Base-by-base conservation (phyloP, 2,113 vertebrate species). In the Grallaria varia region DNA sequence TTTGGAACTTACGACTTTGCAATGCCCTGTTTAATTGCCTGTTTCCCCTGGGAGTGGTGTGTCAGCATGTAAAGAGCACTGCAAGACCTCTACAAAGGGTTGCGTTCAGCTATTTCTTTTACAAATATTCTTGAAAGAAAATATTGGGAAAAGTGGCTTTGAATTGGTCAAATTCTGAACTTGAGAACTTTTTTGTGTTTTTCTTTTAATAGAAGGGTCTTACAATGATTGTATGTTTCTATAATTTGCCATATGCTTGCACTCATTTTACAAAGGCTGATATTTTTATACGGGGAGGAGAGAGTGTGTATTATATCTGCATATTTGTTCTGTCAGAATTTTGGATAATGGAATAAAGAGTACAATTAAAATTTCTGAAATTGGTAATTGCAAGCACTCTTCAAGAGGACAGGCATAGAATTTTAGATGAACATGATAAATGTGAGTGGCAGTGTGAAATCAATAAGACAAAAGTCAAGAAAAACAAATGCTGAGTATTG, bases 391-490 rank as follows among this genome's bases (percentile, higher is more conserved):
- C 60, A 78, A 75, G 56, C 49, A 35, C 30, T 92, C 20, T 84
- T 2, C 2, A 78, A 89, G 73, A 90, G 27, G 8, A 28, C 23
- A 63, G 49, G 69, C 16, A 15, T 39, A 87, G 94, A 81, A 89
- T 92, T 92, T 91, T 52, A 82, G 56, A 75, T 60, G 21, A 15
- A 59, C 14, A 2, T 55, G 72, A 84, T 75, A 53, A 88, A 93
- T 81, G 84, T 63, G 77, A 91, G 28, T 71, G 77, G 28, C 45
- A 78, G 47, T 58, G 60, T 64, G 77, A 79, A 94, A 95, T 96
- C 93, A 87, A 33, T 94, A 89, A 49, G 58, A 75, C 68, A 82
- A 82, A 89, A 94, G 44, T 69, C 30, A 64, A 40, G 79, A 49
- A 75, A 93, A 92, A 63, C 22, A 84, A 84, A 68, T 73, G 53